Percentiles rank a stretch among this genome's conserved stretches.
Conservation (phyloP, 2,797 vertebrate genomes). For the Acridotheres tristis region DNA sequence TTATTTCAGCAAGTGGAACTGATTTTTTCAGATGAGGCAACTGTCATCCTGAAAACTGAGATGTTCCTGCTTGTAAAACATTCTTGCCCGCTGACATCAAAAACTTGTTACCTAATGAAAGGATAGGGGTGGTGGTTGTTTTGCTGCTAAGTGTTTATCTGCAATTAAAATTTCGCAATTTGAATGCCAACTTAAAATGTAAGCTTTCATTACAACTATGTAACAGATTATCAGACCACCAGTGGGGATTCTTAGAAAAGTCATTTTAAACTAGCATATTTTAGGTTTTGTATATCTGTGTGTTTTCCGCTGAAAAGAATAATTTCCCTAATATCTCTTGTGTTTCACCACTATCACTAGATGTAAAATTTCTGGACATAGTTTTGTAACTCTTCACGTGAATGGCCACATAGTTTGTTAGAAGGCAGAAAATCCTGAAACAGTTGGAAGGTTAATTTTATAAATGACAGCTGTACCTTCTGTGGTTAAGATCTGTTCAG, state of each 20-base stretch:
- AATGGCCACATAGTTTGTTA: not conserved
- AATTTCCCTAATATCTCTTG: not conserved
- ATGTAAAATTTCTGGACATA: not conserved
- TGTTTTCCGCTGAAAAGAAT: not conserved
- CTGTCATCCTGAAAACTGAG: not conserved
- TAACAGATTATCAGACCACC: not conserved
- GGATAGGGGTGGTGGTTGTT: not conserved
- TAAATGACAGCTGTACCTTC: not conserved
- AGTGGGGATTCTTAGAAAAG: not conserved
- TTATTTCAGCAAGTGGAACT: slow-evolving; percentile 35
- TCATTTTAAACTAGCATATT: not conserved
- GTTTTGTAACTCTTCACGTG: not conserved
- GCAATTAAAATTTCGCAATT: not conserved
- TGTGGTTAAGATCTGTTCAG: not conserved
- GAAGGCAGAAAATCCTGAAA: not conserved
- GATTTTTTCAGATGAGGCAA: slow-evolving; percentile 20
- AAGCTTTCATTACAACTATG: not conserved
- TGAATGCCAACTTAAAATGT: not conserved
- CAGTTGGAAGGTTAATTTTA: not conserved
- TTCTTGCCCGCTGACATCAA: not conserved
- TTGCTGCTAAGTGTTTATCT: not conserved
- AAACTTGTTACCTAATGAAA: not conserved
- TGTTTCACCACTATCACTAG: not conserved
- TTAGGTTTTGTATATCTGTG: not conserved
- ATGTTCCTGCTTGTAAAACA: not conserved